Conservation (phyloP, 1,140 invertebrate genomes). For the Penaeus indicus region DNA sequence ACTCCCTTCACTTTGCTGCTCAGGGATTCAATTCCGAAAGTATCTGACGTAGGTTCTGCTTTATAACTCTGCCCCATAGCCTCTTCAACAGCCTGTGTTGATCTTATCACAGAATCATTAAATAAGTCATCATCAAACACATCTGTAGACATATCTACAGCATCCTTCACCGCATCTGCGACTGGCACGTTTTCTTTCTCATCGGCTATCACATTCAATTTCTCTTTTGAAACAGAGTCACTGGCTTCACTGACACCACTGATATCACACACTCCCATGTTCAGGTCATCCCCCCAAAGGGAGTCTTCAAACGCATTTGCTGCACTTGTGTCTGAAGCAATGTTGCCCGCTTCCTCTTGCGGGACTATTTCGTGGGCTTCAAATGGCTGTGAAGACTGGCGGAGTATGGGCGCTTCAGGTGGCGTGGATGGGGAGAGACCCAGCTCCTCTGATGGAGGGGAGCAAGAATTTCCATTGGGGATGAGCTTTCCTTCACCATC, state of each 20-base stretch:
- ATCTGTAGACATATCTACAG: slow-evolving; percentile 14
- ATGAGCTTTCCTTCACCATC: too few relatives aligned
- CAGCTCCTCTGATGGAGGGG: background rate
- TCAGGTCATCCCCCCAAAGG: slow-evolving; percentile 40
- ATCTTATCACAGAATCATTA: slow-evolving; percentile 39
- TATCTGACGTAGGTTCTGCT: too few relatives aligned
- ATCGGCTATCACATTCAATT: background rate
- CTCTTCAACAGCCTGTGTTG: slow-evolving; percentile 42
- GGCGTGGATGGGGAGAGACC: background rate
- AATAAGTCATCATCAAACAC: slow-evolving; percentile 52
- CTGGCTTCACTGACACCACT: slow-evolving; percentile 16
- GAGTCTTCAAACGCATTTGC: slow-evolving; percentile 23
- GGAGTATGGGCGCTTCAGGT: background rate
- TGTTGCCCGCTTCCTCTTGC: background rate
- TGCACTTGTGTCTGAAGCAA: background rate
- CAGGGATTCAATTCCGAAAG: too few relatives aligned
- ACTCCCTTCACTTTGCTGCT: too few relatives aligned
- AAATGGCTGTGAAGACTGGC: slow-evolving; percentile 19
- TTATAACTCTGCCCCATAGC: background rate
- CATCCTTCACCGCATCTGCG: background rate
- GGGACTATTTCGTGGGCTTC: background rate
- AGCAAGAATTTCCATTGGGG: background rate
- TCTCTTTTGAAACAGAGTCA: slow-evolving; percentile 8
- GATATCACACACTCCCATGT: slow-evolving; percentile 44
- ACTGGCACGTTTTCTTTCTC: background rate